Base-by-base conservation (phyloP, 2,888 invertebrate genomes). In the Drosophila emarginata region DNA sequence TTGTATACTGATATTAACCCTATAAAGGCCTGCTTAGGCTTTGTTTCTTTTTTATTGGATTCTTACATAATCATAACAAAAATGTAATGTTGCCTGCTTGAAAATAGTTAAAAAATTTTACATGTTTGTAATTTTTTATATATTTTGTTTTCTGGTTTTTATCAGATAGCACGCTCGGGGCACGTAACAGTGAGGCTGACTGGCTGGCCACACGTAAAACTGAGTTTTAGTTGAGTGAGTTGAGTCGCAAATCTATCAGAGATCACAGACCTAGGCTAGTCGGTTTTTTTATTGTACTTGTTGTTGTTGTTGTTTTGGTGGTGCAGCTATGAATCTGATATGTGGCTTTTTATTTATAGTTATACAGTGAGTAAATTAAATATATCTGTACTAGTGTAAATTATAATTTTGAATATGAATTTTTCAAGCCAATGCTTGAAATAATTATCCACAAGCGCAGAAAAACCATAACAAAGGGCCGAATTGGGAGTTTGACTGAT, bases 101-200 rank as follows among this genome's bases (percentile, higher is more conserved):
- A 18, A 32, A 28, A 54, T 54, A 54, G 53, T 32, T 54, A 54
- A 54, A 32, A 32, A 32, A 9, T 32, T 54, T 54, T 54, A 32
- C 32, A 54, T 54, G 53, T 54, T 28, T 32, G 53, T 54, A 54
- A 32, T 15, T 32, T 32, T 32, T 54, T 54, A 12, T 26, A 23
- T 51, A 18, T 52, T 52, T 26, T 39, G 39, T 39, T 39, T 39
- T 39, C 14, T 56, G 14, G 11, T 12, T 45, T 56, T 62, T 59
- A 37, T 36, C 50, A 18, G 9, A 59, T 39, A 37, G 50, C 14
- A 39, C 21, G 45, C 21, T 45, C 14, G 45, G 21, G 45, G 45
- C 45, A 45, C 45, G 39, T 39, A 39, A 39, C 39, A 14, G 14
- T 39, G 39, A 39, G 39, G 39, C 37, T 28, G 28, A 6, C 28